Evolutionary conservation across 2,888 invertebrate species (phyloP).

Genomic region (Sesia apiformis): DNA sequence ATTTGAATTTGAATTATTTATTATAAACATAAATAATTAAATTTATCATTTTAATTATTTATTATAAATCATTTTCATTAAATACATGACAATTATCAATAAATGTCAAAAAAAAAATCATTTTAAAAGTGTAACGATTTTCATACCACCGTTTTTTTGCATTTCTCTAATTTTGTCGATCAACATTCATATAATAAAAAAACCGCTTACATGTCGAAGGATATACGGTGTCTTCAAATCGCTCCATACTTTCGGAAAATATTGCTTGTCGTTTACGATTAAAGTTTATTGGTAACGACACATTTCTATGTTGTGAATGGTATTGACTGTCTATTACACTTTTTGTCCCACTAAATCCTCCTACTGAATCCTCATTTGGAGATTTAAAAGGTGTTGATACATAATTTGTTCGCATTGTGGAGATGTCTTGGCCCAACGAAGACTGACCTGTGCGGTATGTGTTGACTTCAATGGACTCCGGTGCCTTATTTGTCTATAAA

Average conservation of each 20-base stretch:
- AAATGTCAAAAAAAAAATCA: no score
- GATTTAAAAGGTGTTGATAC: background rate
- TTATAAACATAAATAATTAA: no score
- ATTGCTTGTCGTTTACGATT: conserved; percentile 40
- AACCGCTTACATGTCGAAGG: no score
- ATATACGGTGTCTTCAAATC: no score
- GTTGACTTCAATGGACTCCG: no score
- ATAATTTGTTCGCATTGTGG: background rate
- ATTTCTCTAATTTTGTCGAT: background rate
- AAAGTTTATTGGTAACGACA: conserved; percentile 17
- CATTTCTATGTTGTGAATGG: conserved; percentile 23
- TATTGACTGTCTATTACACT: conserved; percentile 19
- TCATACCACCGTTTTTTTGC: no score
- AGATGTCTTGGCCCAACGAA: background rate
- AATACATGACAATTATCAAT: no score
- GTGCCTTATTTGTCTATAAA: no score
- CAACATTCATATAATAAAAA: background rate
- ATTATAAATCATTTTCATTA: no score
- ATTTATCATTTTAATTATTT: no score
- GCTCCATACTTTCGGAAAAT: conserved; percentile 15
- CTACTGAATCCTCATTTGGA: conserved; percentile 19
- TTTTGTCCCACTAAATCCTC: conserved; percentile 21
- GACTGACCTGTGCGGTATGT: background rate
- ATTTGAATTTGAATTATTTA: no score
- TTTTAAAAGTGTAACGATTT: no score